Percentiles rank a stretch among this genome's conserved stretches.
Evolutionary conservation across 2,888 invertebrate species (phyloP).

Genomic region (Neoaliturus tenellus): DNA sequence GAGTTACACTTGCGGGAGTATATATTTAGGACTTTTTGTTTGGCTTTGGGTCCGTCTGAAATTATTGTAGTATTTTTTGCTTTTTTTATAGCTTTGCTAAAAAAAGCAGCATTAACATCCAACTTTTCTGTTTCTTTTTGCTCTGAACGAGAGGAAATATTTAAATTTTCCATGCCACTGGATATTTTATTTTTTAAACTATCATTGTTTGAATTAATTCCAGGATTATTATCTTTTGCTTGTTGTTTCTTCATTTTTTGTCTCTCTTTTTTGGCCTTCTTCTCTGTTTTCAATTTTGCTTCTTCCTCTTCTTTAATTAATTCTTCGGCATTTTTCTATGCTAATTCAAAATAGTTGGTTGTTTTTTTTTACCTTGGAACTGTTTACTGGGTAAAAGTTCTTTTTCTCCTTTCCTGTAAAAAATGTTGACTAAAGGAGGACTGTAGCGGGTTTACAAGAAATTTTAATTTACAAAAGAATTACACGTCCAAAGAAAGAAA

Average conservation of each 20-base stretch:
- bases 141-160: not conserved
- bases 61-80: slow-evolving; percentile 4
- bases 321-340: slow-evolving; percentile 6
- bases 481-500: too few relatives aligned
- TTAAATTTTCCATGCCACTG: slow-evolving; percentile 1
- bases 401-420: too few relatives aligned
- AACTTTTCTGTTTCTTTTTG: not conserved
- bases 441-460: too few relatives aligned
- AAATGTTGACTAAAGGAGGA: too few relatives aligned
- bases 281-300: slow-evolving; percentile 28
- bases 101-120: slow-evolving; percentile 32
- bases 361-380: not conserved
- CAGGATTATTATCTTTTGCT: not conserved
- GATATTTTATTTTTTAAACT: slow-evolving; percentile 12
- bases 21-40: slow-evolving; percentile 8
- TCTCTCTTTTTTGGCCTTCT: slow-evolving; percentile 43
- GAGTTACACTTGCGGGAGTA: too few relatives aligned
- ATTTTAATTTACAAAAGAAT: too few relatives aligned
- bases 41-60: not conserved
- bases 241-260: slow-evolving; percentile 24
- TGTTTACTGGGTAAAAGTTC: not conserved
- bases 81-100: slow-evolving; percentile 32
- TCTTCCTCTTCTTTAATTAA: slow-evolving; percentile 36
- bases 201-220: not conserved
- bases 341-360: slow-evolving; percentile 8